Base-by-base conservation (phyloP, 2,113 vertebrate species). In the Hippolais icterina region DNA sequence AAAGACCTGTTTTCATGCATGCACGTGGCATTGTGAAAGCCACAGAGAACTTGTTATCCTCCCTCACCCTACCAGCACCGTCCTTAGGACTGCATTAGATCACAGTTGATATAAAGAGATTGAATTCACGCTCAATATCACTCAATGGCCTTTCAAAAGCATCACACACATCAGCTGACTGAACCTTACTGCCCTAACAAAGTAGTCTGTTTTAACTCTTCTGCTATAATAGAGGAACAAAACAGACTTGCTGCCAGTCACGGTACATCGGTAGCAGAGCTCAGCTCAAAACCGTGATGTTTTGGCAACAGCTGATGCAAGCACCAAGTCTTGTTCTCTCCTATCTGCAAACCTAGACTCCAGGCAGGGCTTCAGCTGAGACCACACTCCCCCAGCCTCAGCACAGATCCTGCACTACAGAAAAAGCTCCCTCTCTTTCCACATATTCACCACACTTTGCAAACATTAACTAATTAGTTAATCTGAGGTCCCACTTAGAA, bases 381-480 rank as follows among this genome's bases (percentile, higher is more conserved):
- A 42, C 13, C 14, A 15, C 10, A 4, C 19, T 78, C 10, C 10
- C 11, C 12, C 21, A 61, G 28, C 35, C 14, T 52, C 14, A 84
- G 24, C 74, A 60, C 29, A 77, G 50, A 54, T 47, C 25, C 11
- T 80, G 50, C 47, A 31, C 50, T 56, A 31, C 24, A 35, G 75
- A 66, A 50, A 44, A 65, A 54, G 21, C 10, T 70, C 68, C 24
- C 10, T 42, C 37, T 29, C 61, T 83, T 69, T 59, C 80, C 33
- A 35, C 42, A 28, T 90, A 85, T 47, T 70, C 91, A 83, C 39
- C 15, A 77, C 47, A 63, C 66, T 96, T 96, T 92, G 79, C 84
- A 96, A 96, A 96, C 91, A 96, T 88, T 70, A 93, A 76, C 87
- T 95, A 95, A 96, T 97, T 95, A 87, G 71, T 89, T 94, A 93